A percentile compares a stretch with the other conserved stretches of the same genome.
Evolutionary conservation across 1,140 invertebrate species (phyloP).

Genomic region (Hormaphis cornu): DNA sequence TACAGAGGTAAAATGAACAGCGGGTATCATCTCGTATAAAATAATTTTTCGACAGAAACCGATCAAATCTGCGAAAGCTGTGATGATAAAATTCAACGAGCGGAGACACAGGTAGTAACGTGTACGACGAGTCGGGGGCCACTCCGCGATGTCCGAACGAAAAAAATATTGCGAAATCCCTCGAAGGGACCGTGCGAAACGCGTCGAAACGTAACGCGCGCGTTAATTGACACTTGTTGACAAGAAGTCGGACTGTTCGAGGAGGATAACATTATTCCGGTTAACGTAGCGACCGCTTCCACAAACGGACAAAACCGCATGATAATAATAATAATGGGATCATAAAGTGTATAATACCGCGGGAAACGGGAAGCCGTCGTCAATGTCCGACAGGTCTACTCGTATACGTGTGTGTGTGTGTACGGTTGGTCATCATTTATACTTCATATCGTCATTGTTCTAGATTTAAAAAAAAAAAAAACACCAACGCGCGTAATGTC

Average conservation of each 20-base stretch:
- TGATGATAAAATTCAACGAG: too few relatives aligned
- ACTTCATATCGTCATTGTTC: neutral
- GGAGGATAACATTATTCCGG: slow-evolving; percentile 7
- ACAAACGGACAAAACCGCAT: slow-evolving; percentile 31
- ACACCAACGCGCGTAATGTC: neutral
- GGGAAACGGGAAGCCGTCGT: slow-evolving; percentile 10
- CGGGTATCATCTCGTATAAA: too few relatives aligned
- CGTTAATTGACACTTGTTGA: slow-evolving; percentile 21
- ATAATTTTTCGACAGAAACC: too few relatives aligned
- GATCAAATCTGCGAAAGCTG: too few relatives aligned
- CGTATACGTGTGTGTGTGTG: slow-evolving; percentile 3
- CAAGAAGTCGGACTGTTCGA: too few relatives aligned
- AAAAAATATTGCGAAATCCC: too few relatives aligned
- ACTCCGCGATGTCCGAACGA: too few relatives aligned
- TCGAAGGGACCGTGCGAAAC: too few relatives aligned
- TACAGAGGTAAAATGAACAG: too few relatives aligned
- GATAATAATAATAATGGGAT: neutral
- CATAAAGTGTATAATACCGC: slow-evolving; percentile 26
- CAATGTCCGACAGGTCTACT: neutral
- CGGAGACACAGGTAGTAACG: too few relatives aligned
- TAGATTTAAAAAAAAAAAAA: neutral
- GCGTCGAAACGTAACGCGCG: too few relatives aligned
- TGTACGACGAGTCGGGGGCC: too few relatives aligned
- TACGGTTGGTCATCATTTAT: neutral
- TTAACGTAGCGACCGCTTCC: slow-evolving; percentile 2